Base-by-base conservation (phyloP, 2,888 invertebrate genomes). In the Troides helena region DNA sequence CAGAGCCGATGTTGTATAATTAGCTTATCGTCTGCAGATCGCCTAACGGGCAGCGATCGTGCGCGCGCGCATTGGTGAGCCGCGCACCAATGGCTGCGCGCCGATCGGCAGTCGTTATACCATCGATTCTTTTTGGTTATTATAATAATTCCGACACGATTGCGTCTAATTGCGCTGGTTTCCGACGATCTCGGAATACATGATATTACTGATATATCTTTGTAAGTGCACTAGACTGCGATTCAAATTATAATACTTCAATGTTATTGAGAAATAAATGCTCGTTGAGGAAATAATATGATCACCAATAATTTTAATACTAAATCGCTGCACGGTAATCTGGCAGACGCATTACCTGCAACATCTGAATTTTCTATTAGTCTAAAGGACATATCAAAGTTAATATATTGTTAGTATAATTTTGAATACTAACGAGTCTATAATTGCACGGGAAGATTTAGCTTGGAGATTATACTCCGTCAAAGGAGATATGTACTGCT, bases 101-200 rank as follows among this genome's bases (percentile, higher is more conserved):
- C 76, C 85, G 80, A 85, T 84, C 85, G 80, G 77, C 81, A 83
- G 82, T 88, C 84, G 86, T 87, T 87, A 85, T 85, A 85, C 76
- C 80, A 88, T 88, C 87, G 85, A 90, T 90, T 90, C 86, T 91
- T 91, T 92, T 91, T 85, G 85, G 86, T 92, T 90, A 92, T 92
- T 92, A 92, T 88, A 92, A 92, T 92, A 92, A 92, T 92, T 90
- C 84, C 86, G 78, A 84, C 87, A 87, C 89, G 88, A 92, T 89
- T 89, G 85, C 85, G 84, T 85, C 87, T 92, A 92, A 92, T 92
- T 92, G 91, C 87, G 84, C 84, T 81, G 82, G 83, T 89, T 89
- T 86, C 88, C 86, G 85, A 85, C 78, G 84, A 85, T 86, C 86
- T 86, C 85, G 86, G 81, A 84, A 81, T 78, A 84, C 81, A 80